Conservation (phyloP, 2,797 vertebrate genomes). For the Potorous gilbertii region DNA sequence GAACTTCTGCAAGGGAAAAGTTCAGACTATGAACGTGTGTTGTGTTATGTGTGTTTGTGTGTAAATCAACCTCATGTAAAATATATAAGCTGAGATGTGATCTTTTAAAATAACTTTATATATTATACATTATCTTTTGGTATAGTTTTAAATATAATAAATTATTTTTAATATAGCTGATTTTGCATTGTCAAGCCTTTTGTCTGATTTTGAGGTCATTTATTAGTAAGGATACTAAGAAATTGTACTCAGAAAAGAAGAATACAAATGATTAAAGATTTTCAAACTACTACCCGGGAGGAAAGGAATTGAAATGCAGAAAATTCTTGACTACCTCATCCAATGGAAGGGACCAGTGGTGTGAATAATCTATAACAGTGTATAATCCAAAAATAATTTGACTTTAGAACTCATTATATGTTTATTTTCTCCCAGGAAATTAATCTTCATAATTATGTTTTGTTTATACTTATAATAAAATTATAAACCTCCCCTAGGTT, state of each 20-base stretch:
- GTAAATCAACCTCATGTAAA: background rate
- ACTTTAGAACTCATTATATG: background rate
- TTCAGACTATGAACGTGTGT: background rate
- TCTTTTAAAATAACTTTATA: background rate
- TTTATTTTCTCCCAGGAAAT: background rate
- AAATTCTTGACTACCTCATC: too few relatives aligned
- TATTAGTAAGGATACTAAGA: background rate
- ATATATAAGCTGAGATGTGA: background rate
- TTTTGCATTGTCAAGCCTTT: background rate
- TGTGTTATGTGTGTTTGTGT: background rate
- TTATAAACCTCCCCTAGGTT: background rate
- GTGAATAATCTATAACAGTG: fast-evolving
- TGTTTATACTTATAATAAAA: background rate
- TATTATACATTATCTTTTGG: background rate
- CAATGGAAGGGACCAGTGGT: background rate
- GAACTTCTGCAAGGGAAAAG: background rate
- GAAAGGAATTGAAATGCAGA: background rate
- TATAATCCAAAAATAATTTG: background rate
- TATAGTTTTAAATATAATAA: background rate
- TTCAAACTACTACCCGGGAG: background rate
- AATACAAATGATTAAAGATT: background rate
- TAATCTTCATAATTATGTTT: background rate
- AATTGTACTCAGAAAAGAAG: background rate
- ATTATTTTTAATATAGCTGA: background rate
- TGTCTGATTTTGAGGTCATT: background rate